phyloP scores from a whole-genome alignment of 2,888 invertebrate genomes.

The Pristionchus fissidentatus region DNA sequence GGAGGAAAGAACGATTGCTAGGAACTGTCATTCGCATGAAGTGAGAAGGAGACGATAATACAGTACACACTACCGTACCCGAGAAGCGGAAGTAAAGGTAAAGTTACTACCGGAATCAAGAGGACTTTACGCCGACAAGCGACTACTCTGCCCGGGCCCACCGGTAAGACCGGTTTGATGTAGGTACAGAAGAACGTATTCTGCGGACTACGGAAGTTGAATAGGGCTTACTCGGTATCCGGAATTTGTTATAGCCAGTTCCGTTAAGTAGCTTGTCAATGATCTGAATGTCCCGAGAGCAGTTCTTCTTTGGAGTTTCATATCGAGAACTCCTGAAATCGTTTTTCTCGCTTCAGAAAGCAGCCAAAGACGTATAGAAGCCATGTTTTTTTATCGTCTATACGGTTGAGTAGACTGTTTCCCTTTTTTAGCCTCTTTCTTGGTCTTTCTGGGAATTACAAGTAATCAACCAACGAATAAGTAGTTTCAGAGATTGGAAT shows the following conservation, averaged over 20 bases:
- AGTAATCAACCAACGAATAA: background rate
- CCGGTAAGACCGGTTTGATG: no score
- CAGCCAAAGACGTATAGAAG: no score
- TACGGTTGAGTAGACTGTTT: no score
- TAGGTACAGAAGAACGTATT: no score
- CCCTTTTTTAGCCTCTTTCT: no score
- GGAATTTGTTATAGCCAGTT: constrained; percentile 75
- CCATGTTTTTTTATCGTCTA: no score
- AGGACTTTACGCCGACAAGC: background rate
- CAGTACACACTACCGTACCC: background rate
- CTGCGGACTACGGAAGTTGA: background rate
- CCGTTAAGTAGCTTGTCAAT: constrained; percentile 74
- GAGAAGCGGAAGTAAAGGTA: no score
- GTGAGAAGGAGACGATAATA: no score
- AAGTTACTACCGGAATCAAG: background rate
- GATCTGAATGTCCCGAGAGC: constrained; percentile 71
- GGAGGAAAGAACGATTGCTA: background rate
- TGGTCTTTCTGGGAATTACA: background rate
- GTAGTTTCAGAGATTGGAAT: background rate
- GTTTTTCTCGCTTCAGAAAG: background rate
- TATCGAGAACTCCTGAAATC: constrained; percentile 5
- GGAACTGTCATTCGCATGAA: background rate
- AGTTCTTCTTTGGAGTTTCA: constrained; percentile 54
- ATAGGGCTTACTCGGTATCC: constrained; percentile 69
- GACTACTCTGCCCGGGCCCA: no score